Evolutionary conservation across 2,888 invertebrate genomes (phyloP), one percentile per base, ranked within the genome.

Genomic region (Schizaphis graminum): DNA sequence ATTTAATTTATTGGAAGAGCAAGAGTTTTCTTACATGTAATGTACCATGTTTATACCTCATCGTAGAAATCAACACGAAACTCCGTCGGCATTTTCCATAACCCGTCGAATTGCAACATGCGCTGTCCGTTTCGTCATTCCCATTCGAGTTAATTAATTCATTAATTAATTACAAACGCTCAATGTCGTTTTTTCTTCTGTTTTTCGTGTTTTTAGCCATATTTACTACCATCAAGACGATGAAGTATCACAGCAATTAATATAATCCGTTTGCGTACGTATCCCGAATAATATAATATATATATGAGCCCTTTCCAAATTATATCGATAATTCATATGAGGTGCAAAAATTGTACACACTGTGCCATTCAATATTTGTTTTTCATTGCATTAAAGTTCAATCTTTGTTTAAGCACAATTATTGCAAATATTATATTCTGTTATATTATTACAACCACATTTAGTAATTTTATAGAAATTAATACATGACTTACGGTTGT

Each of bases 1-100:
- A 92, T 88, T 92, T 88, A 16, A 87, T 56, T 57, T 87, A 67
- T 87, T n/a, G 56, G 53, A 87, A 87, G 92, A 88, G 67, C 67
- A 24, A 92, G 92, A 92, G 92, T 92, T 92, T 87, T 92, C 86
- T 92, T 41, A 57, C n/a, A 88, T 35, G 57, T 28, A 57, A 28
- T 44, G 28, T 56, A 41, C 35, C 26, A 28, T 77, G 26, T 87
- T 86, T 49, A 86, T 92, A 47, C 86, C 86, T 61, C 26, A 49
- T 61, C 26, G 35, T 67, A 87, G 49, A 92, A 35, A 28, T 41
- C 61, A 86, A 49, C 21, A 85, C 7, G n/a, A n/a, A 49, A 41
- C 53, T 49, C 35, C 41, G 47, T 86, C 56, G 44, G 10, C 26
- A 28, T 87, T 87, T 41, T 92, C 49, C 35, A 21, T 35, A 21